A percentile compares a stretch with the other conserved stretches of the same genome.
Conservation (phyloP, 2,888 invertebrate species). For the Sesia bembeciformis region DNA sequence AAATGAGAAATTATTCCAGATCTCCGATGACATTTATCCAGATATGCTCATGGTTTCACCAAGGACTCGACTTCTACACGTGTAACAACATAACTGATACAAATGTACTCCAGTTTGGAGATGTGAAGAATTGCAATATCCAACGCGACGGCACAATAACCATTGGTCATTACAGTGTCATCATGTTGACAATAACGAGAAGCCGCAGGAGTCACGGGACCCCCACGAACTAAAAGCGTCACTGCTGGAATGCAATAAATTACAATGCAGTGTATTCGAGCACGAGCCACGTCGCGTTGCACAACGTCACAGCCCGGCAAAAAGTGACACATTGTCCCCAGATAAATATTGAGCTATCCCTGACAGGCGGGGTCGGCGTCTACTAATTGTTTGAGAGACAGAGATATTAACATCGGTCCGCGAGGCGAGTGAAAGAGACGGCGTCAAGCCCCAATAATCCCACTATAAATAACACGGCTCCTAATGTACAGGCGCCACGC, state of each 20-base stretch:
- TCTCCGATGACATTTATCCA: no score
- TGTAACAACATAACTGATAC: no score
- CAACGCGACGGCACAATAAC: no score
- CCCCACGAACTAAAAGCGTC: background rate
- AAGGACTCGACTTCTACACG: no score
- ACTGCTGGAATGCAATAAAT: conserved; percentile 15
- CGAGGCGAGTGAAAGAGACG: conserved; percentile 21
- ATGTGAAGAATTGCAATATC: no score
- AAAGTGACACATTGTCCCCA: conserved; percentile 18
- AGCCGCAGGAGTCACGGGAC: background rate
- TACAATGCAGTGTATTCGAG: conserved; percentile 6
- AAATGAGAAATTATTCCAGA: no score
- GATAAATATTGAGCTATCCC: conserved; percentile 20
- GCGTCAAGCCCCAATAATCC: conserved; percentile 30
- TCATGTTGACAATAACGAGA: background rate
- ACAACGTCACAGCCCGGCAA: conserved; percentile 14
- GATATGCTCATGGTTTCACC: no score
- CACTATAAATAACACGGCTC: conserved; percentile 57
- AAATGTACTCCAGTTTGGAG: no score
- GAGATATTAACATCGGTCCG: conserved; percentile 13
- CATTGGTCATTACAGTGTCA: background rate
- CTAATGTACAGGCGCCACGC: conserved; percentile 60
- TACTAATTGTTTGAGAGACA: conserved; percentile 38
- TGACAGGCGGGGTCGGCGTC: conserved; percentile 21
- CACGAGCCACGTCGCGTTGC: conserved; percentile 24